Conservation (phyloP, 2,888 invertebrate species). For the Dasypolia templi region DNA sequence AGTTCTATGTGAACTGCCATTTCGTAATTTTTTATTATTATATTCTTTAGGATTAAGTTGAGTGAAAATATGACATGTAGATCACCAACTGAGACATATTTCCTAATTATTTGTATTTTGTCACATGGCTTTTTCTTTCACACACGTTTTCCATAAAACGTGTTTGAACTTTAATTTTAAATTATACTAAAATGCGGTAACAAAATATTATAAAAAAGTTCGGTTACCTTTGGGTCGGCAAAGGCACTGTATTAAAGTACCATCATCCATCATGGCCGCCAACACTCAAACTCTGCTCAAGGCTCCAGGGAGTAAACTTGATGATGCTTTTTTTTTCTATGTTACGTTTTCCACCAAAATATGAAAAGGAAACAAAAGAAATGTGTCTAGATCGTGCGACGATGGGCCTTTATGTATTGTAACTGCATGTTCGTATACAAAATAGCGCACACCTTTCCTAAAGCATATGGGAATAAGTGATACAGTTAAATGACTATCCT, state of each 20-base stretch:
- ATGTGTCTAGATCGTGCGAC: conserved; percentile 13
- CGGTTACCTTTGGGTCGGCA: conserved; percentile 24
- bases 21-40: no score
- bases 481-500: background rate
- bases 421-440: background rate
- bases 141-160: background rate
- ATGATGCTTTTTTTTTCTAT: conserved; percentile 56
- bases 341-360: conserved; percentile 44
- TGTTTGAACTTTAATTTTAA: background rate
- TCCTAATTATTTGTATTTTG: background rate
- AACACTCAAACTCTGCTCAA: conserved; percentile 58
- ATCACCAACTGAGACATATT: background rate
- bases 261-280: conserved; percentile 51
- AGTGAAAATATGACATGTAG: background rate
- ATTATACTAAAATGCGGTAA: conserved; percentile 9
- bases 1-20: background rate
- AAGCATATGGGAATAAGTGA: background rate
- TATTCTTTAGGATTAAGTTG: background rate
- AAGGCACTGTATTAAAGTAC: conserved; percentile 37
- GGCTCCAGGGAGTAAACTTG: conserved; percentile 55
- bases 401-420: background rate
- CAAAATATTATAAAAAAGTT: conserved; percentile 18
- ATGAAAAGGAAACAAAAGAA: conserved; percentile 41
- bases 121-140: background rate
- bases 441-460: background rate